Evolutionary conservation across 2,888 invertebrate species (phyloP).

Genomic region (Chelonus formosanus): DNA sequence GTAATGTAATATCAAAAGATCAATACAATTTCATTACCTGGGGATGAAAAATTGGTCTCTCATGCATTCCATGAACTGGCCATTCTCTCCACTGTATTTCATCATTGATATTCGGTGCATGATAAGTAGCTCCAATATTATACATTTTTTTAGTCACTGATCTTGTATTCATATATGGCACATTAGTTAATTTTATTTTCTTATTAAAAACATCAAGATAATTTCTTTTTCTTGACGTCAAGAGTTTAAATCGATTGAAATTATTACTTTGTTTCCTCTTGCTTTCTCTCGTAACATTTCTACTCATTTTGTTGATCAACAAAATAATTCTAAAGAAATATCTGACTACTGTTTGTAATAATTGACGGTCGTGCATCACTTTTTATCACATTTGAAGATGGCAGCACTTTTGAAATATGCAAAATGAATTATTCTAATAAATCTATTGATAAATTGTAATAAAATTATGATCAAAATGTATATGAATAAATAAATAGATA

Average conservation of each 20-base stretch:
- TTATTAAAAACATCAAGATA: constrained; percentile 3
- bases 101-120: constrained; percentile 53
- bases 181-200: constrained; percentile 39
- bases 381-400: no score
- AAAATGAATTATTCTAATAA: no score
- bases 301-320: no score
- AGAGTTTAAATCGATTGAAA: constrained; percentile 44
- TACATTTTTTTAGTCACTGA: constrained; percentile 58
- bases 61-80: constrained; percentile 62
- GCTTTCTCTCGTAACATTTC: constrained; percentile 48
- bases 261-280: constrained; percentile 47
- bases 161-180: constrained; percentile 59
- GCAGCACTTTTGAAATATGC: no score
- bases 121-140: constrained; percentile 58
- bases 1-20: no score
- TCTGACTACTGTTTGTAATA: no score
- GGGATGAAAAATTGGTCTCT: constrained; percentile 58
- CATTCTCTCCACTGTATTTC: constrained; percentile 57
- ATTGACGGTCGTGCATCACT: no score
- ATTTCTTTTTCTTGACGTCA: constrained; percentile 46
- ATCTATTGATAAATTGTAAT: no score
- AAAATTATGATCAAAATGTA: no score
- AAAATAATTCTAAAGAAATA: no score
- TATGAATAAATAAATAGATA: no score
- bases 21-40: constrained; percentile 41